Evolutionary conservation across 2,113 vertebrate genomes (phyloP).

Genomic region (Myiagra hebetior): DNA sequence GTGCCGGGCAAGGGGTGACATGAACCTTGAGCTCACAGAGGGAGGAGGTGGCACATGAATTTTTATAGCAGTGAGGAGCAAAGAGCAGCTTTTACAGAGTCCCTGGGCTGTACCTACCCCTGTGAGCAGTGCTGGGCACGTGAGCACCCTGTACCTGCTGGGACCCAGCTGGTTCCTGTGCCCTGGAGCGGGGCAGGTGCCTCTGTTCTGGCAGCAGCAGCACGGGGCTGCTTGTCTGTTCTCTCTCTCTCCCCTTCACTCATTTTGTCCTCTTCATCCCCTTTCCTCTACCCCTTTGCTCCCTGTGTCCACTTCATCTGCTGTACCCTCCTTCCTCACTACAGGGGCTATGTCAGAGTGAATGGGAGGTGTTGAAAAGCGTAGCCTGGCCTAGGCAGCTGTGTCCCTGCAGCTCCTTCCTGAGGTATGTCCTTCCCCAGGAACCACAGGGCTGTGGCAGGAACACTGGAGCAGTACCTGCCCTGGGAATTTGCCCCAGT

Average conservation of each 20-base stretch:
- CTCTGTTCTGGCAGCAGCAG: background rate
- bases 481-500: rapidly evolving
- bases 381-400: background rate
- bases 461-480: background rate
- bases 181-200: background rate
- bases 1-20: background rate
- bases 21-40: background rate
- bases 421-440: background rate
- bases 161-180: background rate
- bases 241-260: background rate
- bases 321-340: background rate
- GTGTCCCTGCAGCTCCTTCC: background rate
- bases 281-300: background rate
- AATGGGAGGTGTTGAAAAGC: background rate
- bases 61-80: background rate
- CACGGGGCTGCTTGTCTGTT: background rate
- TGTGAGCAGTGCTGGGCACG: background rate
- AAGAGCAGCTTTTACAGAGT: background rate
- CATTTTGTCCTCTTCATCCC: background rate
- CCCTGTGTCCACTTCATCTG: background rate
- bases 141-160: background rate
- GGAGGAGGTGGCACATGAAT: background rate
- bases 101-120: background rate
- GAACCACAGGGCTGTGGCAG: rapidly evolving
- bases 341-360: background rate